Conservation (phyloP, 2,113 vertebrate species). For the Barnardius zonarius region DNA sequence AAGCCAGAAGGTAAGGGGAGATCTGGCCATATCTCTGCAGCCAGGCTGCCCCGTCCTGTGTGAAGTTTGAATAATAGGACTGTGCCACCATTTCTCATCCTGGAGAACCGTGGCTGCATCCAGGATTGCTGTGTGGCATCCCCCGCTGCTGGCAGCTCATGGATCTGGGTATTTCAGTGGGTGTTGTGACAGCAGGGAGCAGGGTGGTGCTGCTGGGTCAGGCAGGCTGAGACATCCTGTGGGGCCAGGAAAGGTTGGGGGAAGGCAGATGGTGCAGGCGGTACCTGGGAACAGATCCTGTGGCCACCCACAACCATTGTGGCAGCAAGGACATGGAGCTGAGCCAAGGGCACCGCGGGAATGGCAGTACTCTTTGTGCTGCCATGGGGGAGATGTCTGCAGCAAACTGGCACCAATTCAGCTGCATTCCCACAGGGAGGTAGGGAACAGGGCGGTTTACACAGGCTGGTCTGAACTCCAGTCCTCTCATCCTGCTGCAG, state of each 20-base stretch:
- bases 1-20: constrained; percentile 79
- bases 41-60: neutral
- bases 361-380: neutral
- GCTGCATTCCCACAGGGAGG: neutral
- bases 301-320: accelerated
- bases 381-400: accelerated
- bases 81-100: neutral
- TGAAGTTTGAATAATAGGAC: neutral
- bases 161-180: neutral
- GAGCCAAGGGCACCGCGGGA: accelerated
- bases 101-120: accelerated
- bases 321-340: neutral
- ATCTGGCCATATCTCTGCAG: accelerated
- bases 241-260: neutral
- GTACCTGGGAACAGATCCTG: neutral
- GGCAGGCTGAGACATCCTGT: neutral
- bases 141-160: accelerated
- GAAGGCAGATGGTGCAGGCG: neutral
- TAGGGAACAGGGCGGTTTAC: accelerated
- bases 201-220: neutral
- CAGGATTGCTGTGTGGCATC: neutral
- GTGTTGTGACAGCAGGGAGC: neutral
- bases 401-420: neutral
- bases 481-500: constrained; percentile 55
- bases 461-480: accelerated